Evolutionary conservation across 2,113 vertebrate genomes (phyloP), one percentile per base, ranked within the genome.

Genomic region (Macrotus californicus): DNA sequence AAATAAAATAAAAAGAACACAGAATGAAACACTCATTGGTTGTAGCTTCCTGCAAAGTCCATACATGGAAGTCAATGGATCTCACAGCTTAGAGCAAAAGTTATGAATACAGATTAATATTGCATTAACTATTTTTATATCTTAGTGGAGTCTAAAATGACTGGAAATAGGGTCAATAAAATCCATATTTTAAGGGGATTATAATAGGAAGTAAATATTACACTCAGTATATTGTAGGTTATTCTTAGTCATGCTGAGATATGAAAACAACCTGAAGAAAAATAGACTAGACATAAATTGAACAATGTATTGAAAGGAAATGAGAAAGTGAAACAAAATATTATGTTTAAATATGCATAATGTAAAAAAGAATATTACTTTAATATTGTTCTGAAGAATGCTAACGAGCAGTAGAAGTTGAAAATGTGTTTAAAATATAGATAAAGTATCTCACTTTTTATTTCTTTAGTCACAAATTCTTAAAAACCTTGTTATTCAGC

Each of bases 301-400:
- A 82, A 84, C 50, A 92, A 82, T 73, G 9, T 90, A 87, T 77
- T 96, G 70, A 94, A 85, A 67, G 81, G 2, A 92, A 93, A 85
- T 87, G 94, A 96, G 22, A 95, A 85, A 92, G 10, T 21, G 4
- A 79, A 96, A 76, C 9, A 43, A 81, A 76, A 81, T 85, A 67
- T 72, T 76, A 77, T 88, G 39, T 87, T 84, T 94, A 95, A 89
- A 84, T 92, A 93, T 96, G 72, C 88, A 88, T 86, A 93, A 6
- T 69, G 1, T 93, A 95, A 36, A 39, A 34, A 13, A 9, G 26
- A 61, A 69, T 91, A 81, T 92, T 29, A 61, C 66, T 96, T 84
- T 97, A 94, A 81, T 80, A 46, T 79, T 87, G 26, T 89, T 96
- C 46, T 70, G 26, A 85, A 77, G 66, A 46, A 14, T 39, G 21